A percentile compares a stretch with the other conserved stretches of the same genome.
phyloP scores from a whole-genome alignment of 2,113 vertebrate species.

The Cebus imitator region DNA sequence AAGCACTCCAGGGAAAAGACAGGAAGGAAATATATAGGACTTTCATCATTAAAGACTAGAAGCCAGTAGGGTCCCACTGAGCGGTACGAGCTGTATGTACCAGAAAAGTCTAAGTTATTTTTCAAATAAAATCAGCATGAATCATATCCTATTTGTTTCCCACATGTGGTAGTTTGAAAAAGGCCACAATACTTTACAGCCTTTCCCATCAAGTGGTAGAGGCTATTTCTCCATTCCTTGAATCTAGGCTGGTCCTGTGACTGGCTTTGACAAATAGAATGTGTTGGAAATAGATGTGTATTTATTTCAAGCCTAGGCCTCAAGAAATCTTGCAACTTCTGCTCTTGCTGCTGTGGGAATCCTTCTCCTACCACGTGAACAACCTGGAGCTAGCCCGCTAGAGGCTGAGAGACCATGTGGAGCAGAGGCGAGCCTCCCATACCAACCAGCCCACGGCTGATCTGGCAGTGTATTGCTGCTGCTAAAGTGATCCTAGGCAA shows the following conservation, averaged over 20 bases:
- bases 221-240: neutral
- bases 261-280: neutral
- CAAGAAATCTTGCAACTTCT: neutral
- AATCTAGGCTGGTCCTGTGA: neutral
- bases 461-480: neutral
- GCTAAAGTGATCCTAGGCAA: neutral
- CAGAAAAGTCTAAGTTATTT: neutral
- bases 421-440: neutral
- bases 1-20: neutral
- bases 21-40: neutral
- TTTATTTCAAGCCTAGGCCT: neutral
- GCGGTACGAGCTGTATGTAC: neutral
- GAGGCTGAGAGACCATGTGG: neutral
- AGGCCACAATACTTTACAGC: neutral
- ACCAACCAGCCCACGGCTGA: neutral
- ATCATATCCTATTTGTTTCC: neutral
- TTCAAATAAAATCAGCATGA: neutral
- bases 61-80: neutral
- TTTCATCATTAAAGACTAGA: neutral
- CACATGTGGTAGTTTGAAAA: neutral
- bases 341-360: neutral
- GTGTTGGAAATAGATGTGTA: neutral
- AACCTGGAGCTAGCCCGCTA: neutral
- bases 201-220: neutral
- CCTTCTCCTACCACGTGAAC: neutral